Evolutionary conservation across 2,797 vertebrate species (phyloP).

Genomic region (Mormyrops boulengeri): DNA sequence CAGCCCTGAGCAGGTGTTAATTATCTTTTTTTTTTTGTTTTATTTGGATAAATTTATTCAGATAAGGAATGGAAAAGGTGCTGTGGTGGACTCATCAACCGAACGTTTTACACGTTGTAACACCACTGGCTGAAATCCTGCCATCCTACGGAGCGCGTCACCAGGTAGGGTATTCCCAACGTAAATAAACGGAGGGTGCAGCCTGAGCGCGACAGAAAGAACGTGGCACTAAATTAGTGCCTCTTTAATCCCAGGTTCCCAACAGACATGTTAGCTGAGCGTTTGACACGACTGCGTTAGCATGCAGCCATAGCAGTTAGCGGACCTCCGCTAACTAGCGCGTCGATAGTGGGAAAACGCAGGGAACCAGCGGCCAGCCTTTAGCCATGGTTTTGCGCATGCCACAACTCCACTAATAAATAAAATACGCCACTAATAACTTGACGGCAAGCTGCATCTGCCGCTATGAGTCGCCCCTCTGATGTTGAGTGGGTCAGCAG

Average conservation of each 20-base stretch:
- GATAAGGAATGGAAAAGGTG: background rate
- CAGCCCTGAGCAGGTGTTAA: background rate
- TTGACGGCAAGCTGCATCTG: background rate
- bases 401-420: background rate
- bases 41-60: constrained; percentile 1
- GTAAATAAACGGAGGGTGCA: background rate
- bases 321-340: background rate
- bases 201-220: background rate
- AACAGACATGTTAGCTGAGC: background rate
- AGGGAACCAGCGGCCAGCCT: background rate
- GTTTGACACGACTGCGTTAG: background rate
- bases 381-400: background rate
- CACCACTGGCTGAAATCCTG: background rate
- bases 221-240: background rate
- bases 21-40: background rate
- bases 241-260: background rate
- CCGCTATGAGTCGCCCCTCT: background rate
- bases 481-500: background rate
- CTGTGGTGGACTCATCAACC: background rate
- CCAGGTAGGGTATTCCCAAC: background rate
- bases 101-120: background rate
- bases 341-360: background rate
- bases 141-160: background rate
- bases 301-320: background rate
- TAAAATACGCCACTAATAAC: background rate